Evolutionary conservation across 1,140 invertebrate species (phyloP), one percentile per base, ranked within the genome.

Genomic region (Temnothorax nylanderi): DNA sequence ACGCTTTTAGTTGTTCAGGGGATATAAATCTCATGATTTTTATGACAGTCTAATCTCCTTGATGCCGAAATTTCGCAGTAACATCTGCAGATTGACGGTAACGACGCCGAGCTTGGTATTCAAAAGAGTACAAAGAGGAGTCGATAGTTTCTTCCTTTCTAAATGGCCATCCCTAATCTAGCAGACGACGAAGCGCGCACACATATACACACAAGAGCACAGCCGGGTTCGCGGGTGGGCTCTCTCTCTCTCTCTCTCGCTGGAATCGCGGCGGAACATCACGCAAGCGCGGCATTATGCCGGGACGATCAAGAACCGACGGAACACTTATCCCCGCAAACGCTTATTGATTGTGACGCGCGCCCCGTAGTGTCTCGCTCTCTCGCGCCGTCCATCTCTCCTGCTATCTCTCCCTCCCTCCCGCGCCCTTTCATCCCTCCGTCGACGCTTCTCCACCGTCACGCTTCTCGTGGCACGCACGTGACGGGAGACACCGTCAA

Each of bases 301-400:
- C 18, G 77, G 87, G 75, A 87, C 76, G 86, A 85, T 88, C 90
- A 78, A 92, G 88, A 78, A 92, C 88, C 87, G 84, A 32, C 60
- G 89, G 84, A 80, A 85, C 88, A 82, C 88, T 87, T 89, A 88
- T 90, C 76, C 88, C 90, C 81, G 85, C 90, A 91, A 91, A 90
- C 90, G 88, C 84, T 92, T 92, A 92, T 92, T 92, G 91, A 92
- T 92, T 92, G 91, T 89, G 90, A 90, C 90, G 86, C 87, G 89
- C 74, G 77, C 85, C 78, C 87, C 88, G 85, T 87, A 56, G 71
- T 71, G 82, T 91, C 89, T 80, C 71, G 64, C 69, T 76, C 69
- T 76, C 88, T 78, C 72, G 87, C 87, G 67, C 56, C 62, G 32
- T 71, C 41, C 67, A 54, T 60, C 87, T 67, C 82, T 67, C 80